Base-by-base conservation (phyloP, 2,113 vertebrate genomes). In the Setophaga petechia region DNA sequence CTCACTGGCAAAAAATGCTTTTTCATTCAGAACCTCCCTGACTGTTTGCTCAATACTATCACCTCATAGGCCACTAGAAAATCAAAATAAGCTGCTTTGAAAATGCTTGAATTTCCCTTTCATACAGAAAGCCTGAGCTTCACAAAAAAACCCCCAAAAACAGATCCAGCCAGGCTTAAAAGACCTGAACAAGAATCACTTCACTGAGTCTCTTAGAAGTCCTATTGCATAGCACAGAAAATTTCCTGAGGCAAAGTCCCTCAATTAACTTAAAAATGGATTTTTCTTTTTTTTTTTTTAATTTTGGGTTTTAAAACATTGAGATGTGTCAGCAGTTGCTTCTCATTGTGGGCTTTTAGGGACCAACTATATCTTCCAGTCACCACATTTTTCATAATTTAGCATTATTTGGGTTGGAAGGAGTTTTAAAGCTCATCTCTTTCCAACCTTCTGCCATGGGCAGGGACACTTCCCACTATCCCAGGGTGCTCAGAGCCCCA, bases 251-350 rank as follows among this genome's bases (percentile, higher is more conserved):
- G 27, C 2, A 30, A 74, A 78, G 9, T 4, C 5, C 13, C 13
- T 39, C 21, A 31, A 28, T 4, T n/a, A 57, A 14, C 1, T 37
- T 51, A 43, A 67, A 55, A 71, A 4, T 5, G 37, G 2, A 62
- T 7, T 37, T 43, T 8, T 52, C 35, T 19, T 19, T 19, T 28
- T 27, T 12, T 41, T 52, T 7, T 10, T 31, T 19, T 19, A 24
- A 21, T 25, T 3, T 23, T 5, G 5, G 2, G 3, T 10, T 57
- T 69, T 37, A 75, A 25, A 41, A 5, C 7, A 23, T 0, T 11
- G 22, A 58, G 18, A 24, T 87, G 31, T 27, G 20, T 27, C 31
- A 39, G 11, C 12, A 52, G 9, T 5, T 59, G 20, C 6, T 15
- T 41, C 62, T 49, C 61, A n/a, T 2, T 5, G 10, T 3, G 51